These are phyloP conservation scores for Mellilla xanthometata DNA, from an alignment of 2,888 invertebrate species.

Conservation along the genomic window DNA sequence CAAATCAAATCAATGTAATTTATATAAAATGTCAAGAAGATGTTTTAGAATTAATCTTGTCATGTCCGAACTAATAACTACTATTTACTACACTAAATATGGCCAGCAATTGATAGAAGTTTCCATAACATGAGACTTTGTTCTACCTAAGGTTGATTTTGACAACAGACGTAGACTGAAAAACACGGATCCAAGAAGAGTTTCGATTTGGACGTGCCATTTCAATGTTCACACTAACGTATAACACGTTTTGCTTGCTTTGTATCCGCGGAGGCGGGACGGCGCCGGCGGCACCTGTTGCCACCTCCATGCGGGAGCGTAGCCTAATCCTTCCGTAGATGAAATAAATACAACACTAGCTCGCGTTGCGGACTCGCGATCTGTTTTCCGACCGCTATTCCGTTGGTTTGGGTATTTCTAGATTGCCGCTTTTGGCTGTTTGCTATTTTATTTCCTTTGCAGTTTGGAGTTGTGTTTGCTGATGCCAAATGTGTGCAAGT, in stretches of 20 bases:
- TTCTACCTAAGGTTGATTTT: no score
- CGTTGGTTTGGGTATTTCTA: slow-evolving; percentile 32
- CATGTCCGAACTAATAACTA: no score
- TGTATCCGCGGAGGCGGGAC: slow-evolving; percentile 36
- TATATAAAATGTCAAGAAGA: no score
- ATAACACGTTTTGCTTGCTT: slow-evolving; percentile 64
- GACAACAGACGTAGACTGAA: no score
- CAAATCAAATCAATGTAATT: no score
- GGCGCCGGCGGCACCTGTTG: slow-evolving; percentile 65
- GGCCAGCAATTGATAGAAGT: no score
- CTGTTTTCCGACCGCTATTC: slow-evolving; percentile 40
- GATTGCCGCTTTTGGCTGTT: slow-evolving; percentile 16
- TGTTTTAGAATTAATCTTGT: no score
- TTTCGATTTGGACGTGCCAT: no score
- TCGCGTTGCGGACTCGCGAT: slow-evolving; percentile 41
- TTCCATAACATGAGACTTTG: no score
- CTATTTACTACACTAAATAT: no score
- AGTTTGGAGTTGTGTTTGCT: slow-evolving; percentile 16
- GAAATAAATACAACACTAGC: slow-evolving; percentile 73
- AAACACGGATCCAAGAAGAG: no score
- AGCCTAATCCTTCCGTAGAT: slow-evolving; percentile 69
- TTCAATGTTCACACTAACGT: no score
- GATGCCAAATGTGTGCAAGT: slow-evolving; percentile 12
- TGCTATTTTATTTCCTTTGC: slow-evolving; percentile 22
- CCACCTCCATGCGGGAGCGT: slow-evolving; percentile 51